These are phyloP conservation scores for Ligdia adustata DNA, from an alignment of 2,888 invertebrate genomes.

Conservation along the genomic window DNA sequence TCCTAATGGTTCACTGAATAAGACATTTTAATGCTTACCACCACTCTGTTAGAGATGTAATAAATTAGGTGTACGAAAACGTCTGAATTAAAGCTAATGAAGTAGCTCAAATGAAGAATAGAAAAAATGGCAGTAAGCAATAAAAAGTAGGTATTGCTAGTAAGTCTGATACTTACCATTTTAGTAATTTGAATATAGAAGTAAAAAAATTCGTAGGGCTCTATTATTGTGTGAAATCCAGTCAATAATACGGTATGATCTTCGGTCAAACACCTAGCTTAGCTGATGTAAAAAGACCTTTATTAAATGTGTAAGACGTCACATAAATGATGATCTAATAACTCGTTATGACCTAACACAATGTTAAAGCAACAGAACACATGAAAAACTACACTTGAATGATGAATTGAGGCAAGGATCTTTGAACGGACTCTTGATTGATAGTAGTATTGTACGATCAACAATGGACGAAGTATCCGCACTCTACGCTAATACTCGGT, in stretches of 20 bases:
- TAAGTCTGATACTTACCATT: too few species aligned
- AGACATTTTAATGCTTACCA: not conserved
- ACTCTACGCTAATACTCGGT: conserved; percentile 37
- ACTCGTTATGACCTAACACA: not conserved
- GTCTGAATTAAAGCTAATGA: not conserved
- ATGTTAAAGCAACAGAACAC: not conserved
- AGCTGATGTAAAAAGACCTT: too few species aligned
- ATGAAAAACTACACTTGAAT: conserved; percentile 23
- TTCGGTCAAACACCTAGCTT: too few species aligned
- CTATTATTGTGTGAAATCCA: too few species aligned
- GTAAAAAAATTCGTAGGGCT: too few species aligned
- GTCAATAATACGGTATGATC: too few species aligned
- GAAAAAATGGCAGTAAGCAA: too few species aligned
- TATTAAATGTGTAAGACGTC: too few species aligned
- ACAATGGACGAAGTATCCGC: conserved; percentile 56
- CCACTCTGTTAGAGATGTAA: not conserved
- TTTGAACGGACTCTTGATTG: conserved; percentile 43
- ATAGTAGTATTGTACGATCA: conserved; percentile 56
- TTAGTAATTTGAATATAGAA: too few species aligned
- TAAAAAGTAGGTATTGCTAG: too few species aligned
- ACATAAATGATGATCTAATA: conserved; percentile 3
- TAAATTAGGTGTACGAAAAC: not conserved
- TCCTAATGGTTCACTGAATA: not conserved
- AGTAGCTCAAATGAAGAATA: not conserved
- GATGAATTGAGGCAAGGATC: conserved; percentile 33